Evolutionary conservation across 2,888 invertebrate genomes (phyloP), one percentile per base, ranked within the genome.

Genomic region (Catocala nupta): DNA sequence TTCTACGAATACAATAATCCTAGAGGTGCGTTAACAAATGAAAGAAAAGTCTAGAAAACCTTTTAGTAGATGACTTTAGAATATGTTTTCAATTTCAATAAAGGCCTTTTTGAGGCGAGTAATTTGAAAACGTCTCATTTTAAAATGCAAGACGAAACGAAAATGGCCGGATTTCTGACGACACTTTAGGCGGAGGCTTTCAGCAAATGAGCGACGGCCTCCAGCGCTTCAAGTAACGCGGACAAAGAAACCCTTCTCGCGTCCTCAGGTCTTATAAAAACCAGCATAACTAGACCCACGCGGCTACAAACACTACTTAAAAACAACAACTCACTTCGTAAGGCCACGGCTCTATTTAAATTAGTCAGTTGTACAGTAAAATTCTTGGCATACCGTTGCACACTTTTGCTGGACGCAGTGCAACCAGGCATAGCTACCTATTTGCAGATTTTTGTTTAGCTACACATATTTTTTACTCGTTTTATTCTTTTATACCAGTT

Each of bases 171-270:
- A 85, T 87, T 88, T 84, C 81, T 81, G 82, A 73, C 82, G 86
- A 86, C 88, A 87, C 88, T 90, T 87, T 83, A 88, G 76, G 77
- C 80, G 60, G 80, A 79, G 78, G 89, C 90, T 91, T 91, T 91
- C 90, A 90, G 87, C 86, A 91, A 90, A 91, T 91, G 91, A 91
- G 87, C 87, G 87, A 82, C 86, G 86, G 82, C 85, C 82, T 84
- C 81, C 78, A 77, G 70, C 75, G 72, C 77, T 78, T 70, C 66
- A 59, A 67, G 73, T 79, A 77, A 74, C 71, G 72, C 77, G 82
- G 80, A 90, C 90, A 90, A 90, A 90, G 88, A 81, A 77, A 71
- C 85, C 82, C 83, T 83, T 85, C 84, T 82, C 76, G 79, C 81
- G 81, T 84, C 75, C 82, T 78, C 82, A 71, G 69, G 75, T 80